Evolutionary conservation across 2,888 invertebrate genomes (phyloP).

Genomic region (Xanthia icteritia): DNA sequence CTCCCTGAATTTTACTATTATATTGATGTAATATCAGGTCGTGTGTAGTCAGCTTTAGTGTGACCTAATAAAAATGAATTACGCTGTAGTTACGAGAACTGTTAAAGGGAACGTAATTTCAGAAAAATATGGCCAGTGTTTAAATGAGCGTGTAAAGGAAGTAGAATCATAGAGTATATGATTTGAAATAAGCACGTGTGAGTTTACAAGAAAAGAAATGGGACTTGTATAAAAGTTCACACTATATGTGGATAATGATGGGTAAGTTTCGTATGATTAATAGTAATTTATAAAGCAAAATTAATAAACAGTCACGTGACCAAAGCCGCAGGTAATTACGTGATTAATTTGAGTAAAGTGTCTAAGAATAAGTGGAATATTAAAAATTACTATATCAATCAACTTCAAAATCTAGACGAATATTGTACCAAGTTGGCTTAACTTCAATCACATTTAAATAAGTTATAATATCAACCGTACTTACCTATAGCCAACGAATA

Average conservation of each 20-base stretch:
- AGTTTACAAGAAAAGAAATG: background rate
- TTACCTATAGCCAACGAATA: background rate
- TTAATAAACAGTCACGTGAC: background rate
- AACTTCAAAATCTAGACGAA: background rate
- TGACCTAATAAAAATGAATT: constrained; percentile 38
- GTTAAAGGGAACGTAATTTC: constrained; percentile 30
- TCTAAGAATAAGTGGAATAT: background rate
- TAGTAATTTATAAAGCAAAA: background rate
- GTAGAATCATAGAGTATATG: background rate
- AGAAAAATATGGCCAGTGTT: constrained; percentile 16
- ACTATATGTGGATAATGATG: background rate
- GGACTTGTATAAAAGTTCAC: background rate
- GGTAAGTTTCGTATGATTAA: background rate
- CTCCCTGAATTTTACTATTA: constrained; percentile 27
- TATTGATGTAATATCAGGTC: constrained; percentile 33
- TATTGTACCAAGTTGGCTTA: background rate
- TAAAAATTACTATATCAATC: background rate
- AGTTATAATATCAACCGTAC: background rate
- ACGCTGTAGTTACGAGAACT: constrained; percentile 27
- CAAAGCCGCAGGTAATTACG: background rate
- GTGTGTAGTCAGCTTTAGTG: constrained; percentile 37
- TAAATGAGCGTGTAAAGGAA: constrained; percentile 8
- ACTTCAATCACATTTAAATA: background rate
- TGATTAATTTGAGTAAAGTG: background rate
- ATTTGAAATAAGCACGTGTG: constrained; percentile 16